Conservation (phyloP, 1,140 invertebrate genomes). For the Cotesia glomerata region DNA sequence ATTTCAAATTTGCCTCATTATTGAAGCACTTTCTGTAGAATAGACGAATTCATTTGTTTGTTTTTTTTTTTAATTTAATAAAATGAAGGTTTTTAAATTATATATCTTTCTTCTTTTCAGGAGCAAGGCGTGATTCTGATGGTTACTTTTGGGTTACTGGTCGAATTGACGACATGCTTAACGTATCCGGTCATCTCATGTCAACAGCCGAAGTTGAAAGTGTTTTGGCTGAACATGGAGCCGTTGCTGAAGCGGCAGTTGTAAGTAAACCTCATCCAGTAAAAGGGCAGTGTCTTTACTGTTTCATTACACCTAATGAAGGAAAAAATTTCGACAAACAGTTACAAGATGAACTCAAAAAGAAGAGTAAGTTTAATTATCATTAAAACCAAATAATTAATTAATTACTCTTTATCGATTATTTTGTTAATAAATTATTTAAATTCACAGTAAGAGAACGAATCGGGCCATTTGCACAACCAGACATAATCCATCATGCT, state of each 20-base stretch:
- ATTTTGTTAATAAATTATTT: conserved; percentile 7
- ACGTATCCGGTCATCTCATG: conserved; percentile 96
- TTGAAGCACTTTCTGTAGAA: not conserved
- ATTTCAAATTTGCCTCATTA: too few species aligned
- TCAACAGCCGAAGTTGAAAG: conserved; percentile 96
- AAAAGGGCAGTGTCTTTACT: conserved; percentile 96
- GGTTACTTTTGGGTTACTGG: conserved; percentile 98
- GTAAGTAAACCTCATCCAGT: conserved; percentile 91
- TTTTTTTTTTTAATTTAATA: not conserved
- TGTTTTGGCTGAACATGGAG: conserved; percentile 82
- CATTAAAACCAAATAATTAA: not conserved
- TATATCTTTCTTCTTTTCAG: conserved; percentile 60
- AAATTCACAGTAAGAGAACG: conserved; percentile 77
- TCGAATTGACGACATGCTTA: conserved; percentile 96
- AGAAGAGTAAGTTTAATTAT: conserved; percentile 64
- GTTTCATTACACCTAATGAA: conserved; percentile 90
- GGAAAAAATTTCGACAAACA: conserved; percentile 74
- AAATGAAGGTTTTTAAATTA: not conserved
- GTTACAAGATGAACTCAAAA: conserved; percentile 78
- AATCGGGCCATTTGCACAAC: conserved; percentile 96
- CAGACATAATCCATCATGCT: conserved; percentile 92
- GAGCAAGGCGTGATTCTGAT: conserved; percentile 88
- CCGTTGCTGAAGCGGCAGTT: conserved; percentile 92
- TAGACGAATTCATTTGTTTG: not conserved
- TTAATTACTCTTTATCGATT: conserved; percentile 31